These are phyloP conservation scores for Phenganax subtilis DNA, from an alignment of 92 coral and sea anemone genomes.

Conservation along the genomic window DNA sequence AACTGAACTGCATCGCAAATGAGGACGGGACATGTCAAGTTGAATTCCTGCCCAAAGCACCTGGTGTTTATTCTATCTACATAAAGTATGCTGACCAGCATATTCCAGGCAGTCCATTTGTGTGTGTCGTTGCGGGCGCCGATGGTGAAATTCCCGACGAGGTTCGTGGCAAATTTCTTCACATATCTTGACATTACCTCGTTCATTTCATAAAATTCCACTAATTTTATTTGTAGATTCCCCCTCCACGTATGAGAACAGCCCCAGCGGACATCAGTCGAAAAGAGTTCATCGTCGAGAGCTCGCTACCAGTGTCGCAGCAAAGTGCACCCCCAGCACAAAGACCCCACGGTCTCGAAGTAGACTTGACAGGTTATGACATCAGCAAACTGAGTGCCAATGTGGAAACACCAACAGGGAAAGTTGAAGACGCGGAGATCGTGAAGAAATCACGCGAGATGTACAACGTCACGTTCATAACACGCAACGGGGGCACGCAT, in stretches of 20 bases:
- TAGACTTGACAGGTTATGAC: constrained; percentile 88
- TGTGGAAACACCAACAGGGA: constrained; percentile 87
- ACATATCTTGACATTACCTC: not conserved
- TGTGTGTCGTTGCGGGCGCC: constrained; percentile 62
- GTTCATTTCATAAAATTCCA: too few relatives aligned
- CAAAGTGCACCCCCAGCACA: constrained; percentile 70
- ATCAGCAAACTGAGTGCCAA: constrained; percentile 82
- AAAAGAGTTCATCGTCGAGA: constrained; percentile 31
- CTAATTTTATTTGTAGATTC: not conserved
- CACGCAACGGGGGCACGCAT: constrained; percentile 95
- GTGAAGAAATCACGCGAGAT: constrained; percentile 70
- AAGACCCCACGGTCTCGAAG: constrained; percentile 95
- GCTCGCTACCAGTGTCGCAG: constrained; percentile 66
- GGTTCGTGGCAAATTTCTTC: constrained; percentile 41
- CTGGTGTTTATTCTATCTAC: constrained; percentile 90
- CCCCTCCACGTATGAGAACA: not conserved
- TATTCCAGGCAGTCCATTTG: constrained; percentile 96
- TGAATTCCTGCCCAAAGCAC: constrained; percentile 80
- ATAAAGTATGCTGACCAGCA: constrained; percentile 96
- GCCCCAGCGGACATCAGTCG: constrained; percentile 42
- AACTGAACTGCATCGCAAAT: constrained; percentile 87
- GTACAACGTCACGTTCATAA: constrained; percentile 91
- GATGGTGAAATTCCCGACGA: constrained; percentile 60
- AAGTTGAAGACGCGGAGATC: constrained; percentile 83
- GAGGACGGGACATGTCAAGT: constrained; percentile 98